These are phyloP conservation scores for Pelecanus crispus DNA, from an alignment of 2,113 vertebrate genomes.

Conservation along the genomic window DNA sequence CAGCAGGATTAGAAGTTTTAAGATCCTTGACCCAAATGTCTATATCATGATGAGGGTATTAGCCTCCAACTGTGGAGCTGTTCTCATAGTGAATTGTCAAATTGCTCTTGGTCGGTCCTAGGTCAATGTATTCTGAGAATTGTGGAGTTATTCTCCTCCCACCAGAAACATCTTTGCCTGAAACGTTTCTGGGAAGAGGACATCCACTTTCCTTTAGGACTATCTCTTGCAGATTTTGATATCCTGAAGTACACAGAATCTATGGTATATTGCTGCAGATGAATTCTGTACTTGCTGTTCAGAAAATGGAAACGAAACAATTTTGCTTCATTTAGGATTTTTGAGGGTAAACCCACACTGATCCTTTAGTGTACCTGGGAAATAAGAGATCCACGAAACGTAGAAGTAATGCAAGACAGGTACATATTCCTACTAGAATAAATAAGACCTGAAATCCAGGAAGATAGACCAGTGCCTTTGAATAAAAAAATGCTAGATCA, in stretches of 20 bases:
- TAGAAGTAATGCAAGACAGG: neutral
- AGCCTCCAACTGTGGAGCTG: neutral
- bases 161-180: neutral
- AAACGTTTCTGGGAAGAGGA: neutral
- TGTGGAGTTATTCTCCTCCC: neutral
- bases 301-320: neutral
- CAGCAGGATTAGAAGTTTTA: neutral
- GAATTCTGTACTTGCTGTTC: neutral
- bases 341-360: neutral
- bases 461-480: neutral
- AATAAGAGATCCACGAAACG: neutral
- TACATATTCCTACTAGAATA: neutral
- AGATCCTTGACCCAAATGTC: neutral
- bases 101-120: neutral
- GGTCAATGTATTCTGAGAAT: neutral
- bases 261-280: neutral
- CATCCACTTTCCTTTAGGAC: neutral
- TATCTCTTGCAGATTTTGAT: neutral
- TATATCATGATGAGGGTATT: neutral
- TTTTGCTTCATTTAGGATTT: neutral
- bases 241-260: neutral
- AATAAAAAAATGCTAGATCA: neutral
- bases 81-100: neutral
- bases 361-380: neutral
- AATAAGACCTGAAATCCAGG: neutral